Evolutionary conservation across 2,888 invertebrate genomes (phyloP).

Genomic region (Cynaeus angustus): DNA sequence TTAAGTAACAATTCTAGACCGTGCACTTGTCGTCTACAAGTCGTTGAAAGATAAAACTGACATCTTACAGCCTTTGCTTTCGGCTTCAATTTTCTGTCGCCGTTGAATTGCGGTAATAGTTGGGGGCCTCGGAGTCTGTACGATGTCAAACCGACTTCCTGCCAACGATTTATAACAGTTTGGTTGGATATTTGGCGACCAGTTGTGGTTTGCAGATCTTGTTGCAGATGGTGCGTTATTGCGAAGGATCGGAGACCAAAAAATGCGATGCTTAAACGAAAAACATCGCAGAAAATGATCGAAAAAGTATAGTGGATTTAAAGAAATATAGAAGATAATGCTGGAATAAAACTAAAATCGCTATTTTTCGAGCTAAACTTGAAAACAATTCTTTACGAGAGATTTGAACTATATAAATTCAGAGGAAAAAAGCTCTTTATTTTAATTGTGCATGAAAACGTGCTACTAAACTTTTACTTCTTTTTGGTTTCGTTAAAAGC

Average conservation of each 20-base stretch:
- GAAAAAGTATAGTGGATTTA: too few species aligned
- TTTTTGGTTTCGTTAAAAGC: too few species aligned
- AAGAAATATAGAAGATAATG: too few species aligned
- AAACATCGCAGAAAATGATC: too few species aligned
- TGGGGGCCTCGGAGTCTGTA: constrained; percentile 23
- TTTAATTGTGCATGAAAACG: too few species aligned
- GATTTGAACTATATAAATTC: too few species aligned
- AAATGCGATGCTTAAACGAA: too few species aligned
- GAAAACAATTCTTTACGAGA: too few species aligned
- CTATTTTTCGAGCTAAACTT: too few species aligned
- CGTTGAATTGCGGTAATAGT: constrained; percentile 33
- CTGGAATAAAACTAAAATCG: too few species aligned
- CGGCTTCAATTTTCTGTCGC: constrained; percentile 21
- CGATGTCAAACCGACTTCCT: constrained; percentile 37
- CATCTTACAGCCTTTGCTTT: constrained; percentile 25
- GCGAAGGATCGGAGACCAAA: constrained; percentile 28
- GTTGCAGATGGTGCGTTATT: constrained; percentile 35
- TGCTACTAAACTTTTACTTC: too few species aligned
- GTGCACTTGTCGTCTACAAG: constrained; percentile 14
- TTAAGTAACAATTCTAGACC: constrained; percentile 17
- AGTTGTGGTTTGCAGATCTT: constrained; percentile 38
- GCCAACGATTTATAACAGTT: constrained; percentile 43
- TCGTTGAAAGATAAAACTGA: constrained; percentile 29
- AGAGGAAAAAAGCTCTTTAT: too few species aligned
- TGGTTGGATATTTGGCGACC: constrained; percentile 36